A percentile compares a stretch with the other conserved stretches of the same genome.
These are phyloP conservation scores for Syritta pipiens DNA, from an alignment of 2,888 invertebrate species.

Conservation along the genomic window DNA sequence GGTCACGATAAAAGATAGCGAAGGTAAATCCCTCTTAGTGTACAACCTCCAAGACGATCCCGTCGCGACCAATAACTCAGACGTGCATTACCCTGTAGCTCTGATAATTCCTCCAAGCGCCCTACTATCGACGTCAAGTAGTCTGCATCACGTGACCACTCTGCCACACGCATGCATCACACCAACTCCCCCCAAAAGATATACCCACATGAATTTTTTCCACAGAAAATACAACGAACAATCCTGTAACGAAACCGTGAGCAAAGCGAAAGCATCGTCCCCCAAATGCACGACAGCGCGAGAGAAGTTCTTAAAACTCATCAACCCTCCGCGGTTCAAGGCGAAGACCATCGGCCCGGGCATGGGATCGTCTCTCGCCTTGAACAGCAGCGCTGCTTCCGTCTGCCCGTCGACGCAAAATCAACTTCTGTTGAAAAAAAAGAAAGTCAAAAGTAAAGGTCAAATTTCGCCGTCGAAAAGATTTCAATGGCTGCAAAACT, in stretches of 20 bases:
- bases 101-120: no score
- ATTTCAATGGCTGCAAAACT: slow-evolving; percentile 73
- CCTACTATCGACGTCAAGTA: slow-evolving; percentile 41
- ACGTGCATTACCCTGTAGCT: no score
- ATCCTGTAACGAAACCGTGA: slow-evolving; percentile 26
- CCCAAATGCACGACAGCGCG: slow-evolving; percentile 41
- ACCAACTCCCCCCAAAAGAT: slow-evolving; percentile 15
- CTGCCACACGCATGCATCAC: slow-evolving; percentile 30
- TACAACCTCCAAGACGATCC: not conserved
- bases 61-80: no score
- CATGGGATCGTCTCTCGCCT: slow-evolving; percentile 46
- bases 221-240: slow-evolving; percentile 41
- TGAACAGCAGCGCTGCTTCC: slow-evolving; percentile 30
- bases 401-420: slow-evolving; percentile 12
- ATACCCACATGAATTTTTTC: slow-evolving; percentile 49
- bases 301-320: slow-evolving; percentile 52
- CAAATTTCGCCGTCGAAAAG: slow-evolving; percentile 60
- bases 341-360: slow-evolving; percentile 51
- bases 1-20: no score
- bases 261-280: slow-evolving; percentile 1
- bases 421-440: slow-evolving; percentile 51
- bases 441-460: slow-evolving; percentile 52
- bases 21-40: no score
- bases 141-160: slow-evolving; percentile 18
- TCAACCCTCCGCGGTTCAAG: slow-evolving; percentile 59